Conservation (phyloP, 2,797 vertebrate species). For the Astyanax mexicanus region DNA sequence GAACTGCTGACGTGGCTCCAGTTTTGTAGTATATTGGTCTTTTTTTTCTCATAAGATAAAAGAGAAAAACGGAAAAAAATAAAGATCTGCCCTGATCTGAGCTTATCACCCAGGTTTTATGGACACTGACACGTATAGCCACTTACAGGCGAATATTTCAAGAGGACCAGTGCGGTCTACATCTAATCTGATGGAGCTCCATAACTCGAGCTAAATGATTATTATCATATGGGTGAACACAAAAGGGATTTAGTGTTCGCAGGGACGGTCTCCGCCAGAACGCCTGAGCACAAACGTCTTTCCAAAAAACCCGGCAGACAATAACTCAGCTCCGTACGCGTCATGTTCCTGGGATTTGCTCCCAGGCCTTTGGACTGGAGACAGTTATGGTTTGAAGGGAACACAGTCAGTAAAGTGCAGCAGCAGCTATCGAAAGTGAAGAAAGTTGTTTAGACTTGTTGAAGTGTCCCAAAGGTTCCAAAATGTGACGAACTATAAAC, state of each 20-base stretch:
- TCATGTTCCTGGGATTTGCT: constrained; percentile 42
- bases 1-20: background rate
- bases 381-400: constrained; percentile 4
- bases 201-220: constrained; percentile 36
- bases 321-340: constrained; percentile 27
- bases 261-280: constrained; percentile 20
- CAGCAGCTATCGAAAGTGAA: constrained; percentile 11
- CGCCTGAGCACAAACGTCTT: constrained; percentile 24
- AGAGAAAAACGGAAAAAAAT: background rate
- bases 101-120: constrained; percentile 18
- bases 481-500: background rate
- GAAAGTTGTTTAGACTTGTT: constrained; percentile 17
- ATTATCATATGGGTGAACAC: constrained; percentile 41
- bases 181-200: constrained; percentile 35
- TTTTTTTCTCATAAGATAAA: constrained; percentile 18
- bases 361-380: constrained; percentile 14
- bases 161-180: constrained; percentile 18
- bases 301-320: constrained; percentile 42
- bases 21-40: too few species aligned
- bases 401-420: background rate
- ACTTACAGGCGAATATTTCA: constrained; percentile 50
- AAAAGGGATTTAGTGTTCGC: constrained; percentile 33
- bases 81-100: constrained; percentile 4
- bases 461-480: constrained; percentile 15
- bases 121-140: constrained; percentile 34